Conservation (phyloP, 2,797 vertebrate species). For the Macroramphosus scolopax region DNA sequence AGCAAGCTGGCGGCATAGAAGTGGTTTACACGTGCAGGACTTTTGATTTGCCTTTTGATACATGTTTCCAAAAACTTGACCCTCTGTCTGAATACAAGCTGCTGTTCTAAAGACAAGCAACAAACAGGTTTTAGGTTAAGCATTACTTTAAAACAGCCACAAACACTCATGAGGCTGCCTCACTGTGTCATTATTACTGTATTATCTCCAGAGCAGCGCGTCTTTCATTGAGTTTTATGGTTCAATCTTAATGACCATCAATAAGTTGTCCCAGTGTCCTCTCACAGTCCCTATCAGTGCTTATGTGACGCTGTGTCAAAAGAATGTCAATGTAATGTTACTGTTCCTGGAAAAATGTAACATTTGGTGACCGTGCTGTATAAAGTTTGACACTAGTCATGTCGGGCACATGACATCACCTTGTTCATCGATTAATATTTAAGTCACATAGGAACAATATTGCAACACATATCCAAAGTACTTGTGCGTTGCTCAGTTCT, state of each 20-base stretch:
- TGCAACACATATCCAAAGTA: no score
- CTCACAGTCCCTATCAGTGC: constrained; percentile 1
- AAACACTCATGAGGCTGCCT: constrained; percentile 1
- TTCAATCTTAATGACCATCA: constrained; percentile 9
- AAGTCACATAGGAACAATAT: no score
- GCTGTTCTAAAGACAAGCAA: not conserved
- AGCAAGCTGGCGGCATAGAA: no score
- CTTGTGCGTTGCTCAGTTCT: constrained; percentile 10
- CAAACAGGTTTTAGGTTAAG: not conserved
- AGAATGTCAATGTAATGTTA: constrained; percentile 15
- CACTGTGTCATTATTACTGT: constrained; percentile 13
- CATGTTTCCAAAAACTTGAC: no score
- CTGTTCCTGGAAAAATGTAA: not conserved
- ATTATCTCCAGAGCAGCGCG: constrained; percentile 15
- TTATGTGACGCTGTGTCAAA: constrained; percentile 4
- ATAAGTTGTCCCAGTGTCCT: constrained; percentile 1
- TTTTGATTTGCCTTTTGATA: no score
- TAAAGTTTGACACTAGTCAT: constrained; percentile 1
- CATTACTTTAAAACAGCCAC: constrained; percentile 12
- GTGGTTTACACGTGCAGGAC: no score
- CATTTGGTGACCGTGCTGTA: not conserved
- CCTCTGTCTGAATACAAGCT: not conserved
- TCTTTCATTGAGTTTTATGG: constrained; percentile 17
- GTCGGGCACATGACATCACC: not conserved
- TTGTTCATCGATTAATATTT: no score